Conservation (phyloP, 2,888 invertebrate genomes). For the Apodemia zela region DNA sequence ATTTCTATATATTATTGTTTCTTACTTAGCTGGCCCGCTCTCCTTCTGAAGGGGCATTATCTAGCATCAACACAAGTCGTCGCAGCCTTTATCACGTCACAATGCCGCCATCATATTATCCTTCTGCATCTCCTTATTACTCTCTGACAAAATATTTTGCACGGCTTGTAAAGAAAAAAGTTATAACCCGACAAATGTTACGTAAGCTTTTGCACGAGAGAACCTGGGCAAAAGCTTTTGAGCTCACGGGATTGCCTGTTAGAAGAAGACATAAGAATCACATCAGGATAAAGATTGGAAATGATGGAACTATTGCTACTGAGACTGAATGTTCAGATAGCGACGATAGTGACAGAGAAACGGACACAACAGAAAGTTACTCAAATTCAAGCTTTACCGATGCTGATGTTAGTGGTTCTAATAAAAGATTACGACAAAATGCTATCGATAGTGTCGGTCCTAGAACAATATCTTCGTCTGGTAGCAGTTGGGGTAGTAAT, state of each 20-base stretch:
- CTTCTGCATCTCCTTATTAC: conserved; percentile 88
- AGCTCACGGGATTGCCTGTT: conserved; percentile 66
- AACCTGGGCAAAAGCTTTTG: conserved; percentile 73
- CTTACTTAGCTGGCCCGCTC: conserved; percentile 74
- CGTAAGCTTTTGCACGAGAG: conserved; percentile 86
- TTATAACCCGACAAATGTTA: conserved; percentile 85
- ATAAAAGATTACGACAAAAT: conserved; percentile 80
- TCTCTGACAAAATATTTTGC: conserved; percentile 88
- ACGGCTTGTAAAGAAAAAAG: conserved; percentile 85
- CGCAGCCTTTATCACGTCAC: conserved; percentile 81
- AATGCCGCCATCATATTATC: conserved; percentile 87
- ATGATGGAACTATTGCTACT: conserved; percentile 64
- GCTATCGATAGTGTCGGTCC: conserved; percentile 75
- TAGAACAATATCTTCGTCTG: conserved; percentile 66
- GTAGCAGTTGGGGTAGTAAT: conserved; percentile 80
- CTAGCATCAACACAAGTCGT: conserved; percentile 75
- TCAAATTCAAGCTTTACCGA: conserved; percentile 62
- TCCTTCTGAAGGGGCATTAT: conserved; percentile 77
- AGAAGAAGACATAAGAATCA: conserved; percentile 68
- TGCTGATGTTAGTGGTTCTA: conserved; percentile 45
- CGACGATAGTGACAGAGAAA: conserved; percentile 61
- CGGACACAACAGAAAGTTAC: conserved; percentile 64
- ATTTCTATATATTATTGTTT: conserved; percentile 44
- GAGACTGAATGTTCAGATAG: conserved; percentile 68
- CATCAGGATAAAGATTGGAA: conserved; percentile 61